These are phyloP conservation scores for Trogon melanurus DNA, from an alignment of 2,113 vertebrate genomes.

Conservation along the genomic window DNA sequence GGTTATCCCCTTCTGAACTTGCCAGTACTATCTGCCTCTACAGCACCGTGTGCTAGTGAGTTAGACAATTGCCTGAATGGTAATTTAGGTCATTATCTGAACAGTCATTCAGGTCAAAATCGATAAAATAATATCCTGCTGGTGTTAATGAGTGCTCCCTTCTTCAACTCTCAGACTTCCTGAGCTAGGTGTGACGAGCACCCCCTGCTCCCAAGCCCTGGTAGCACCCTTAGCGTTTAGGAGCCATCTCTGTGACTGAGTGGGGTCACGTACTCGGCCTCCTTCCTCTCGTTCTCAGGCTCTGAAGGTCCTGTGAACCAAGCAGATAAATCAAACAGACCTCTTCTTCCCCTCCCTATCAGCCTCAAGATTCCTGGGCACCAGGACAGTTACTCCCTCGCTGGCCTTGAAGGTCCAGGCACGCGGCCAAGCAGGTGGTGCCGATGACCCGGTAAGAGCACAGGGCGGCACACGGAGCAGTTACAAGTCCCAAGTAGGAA, in stretches of 20 bases:
- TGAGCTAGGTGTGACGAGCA: not conserved
- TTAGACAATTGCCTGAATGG: not conserved
- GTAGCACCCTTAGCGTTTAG: not conserved
- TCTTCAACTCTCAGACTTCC: not conserved
- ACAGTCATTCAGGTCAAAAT: not conserved
- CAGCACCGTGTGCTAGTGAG: not conserved
- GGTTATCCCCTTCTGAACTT: not conserved
- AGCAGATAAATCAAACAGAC: not conserved
- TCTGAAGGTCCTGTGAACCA: not conserved
- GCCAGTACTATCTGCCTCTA: not conserved
- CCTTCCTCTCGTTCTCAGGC: not conserved
- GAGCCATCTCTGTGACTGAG: not conserved
- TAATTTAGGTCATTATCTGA: not conserved
- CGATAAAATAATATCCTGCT: not conserved
- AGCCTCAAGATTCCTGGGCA: not conserved
- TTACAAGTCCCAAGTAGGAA: not conserved
- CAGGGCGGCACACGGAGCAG: not conserved
- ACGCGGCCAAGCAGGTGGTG: not conserved
- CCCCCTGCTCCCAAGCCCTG: not conserved
- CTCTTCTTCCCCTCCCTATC: not conserved
- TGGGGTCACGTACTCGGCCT: rapidly evolving
- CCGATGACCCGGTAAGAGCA: not conserved
- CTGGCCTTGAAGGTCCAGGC: not conserved
- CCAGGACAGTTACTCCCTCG: not conserved
- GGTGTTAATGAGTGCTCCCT: not conserved